phyloP scores from a whole-genome alignment of 2,113 vertebrate genomes.

The Leptosomus discolor region DNA sequence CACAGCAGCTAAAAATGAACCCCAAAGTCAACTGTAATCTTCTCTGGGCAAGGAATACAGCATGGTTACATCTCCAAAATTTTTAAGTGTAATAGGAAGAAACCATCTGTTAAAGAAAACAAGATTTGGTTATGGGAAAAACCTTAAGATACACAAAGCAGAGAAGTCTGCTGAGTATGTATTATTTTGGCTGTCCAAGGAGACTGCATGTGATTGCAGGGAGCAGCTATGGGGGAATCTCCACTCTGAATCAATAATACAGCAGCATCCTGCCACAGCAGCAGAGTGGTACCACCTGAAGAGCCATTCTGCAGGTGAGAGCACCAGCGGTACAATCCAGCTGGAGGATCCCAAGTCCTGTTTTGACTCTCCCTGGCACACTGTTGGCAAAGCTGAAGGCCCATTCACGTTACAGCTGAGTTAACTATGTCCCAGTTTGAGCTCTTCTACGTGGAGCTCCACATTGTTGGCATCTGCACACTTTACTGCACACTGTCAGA shows the following conservation, averaged over 20 bases:
- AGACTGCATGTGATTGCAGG: background rate
- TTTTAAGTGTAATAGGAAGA: background rate
- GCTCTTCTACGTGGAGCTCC: background rate
- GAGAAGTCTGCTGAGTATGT: background rate
- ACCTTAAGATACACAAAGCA: background rate
- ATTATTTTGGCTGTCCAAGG: background rate
- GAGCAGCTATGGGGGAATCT: background rate
- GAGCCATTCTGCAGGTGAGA: background rate
- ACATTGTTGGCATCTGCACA: rapidly evolving
- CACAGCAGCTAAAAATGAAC: background rate
- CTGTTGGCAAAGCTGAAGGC: background rate
- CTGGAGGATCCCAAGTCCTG: background rate
- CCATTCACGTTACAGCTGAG: background rate
- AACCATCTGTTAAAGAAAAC: background rate
- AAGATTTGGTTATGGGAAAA: background rate
- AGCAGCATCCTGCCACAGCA: background rate
- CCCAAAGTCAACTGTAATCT: background rate
- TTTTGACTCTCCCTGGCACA: background rate
- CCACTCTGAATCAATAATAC: background rate
- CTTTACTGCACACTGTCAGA: background rate
- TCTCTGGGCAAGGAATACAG: background rate
- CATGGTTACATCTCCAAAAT: background rate
- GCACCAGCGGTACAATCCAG: background rate
- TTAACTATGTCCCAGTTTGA: background rate
- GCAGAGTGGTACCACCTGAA: background rate